Evolutionary conservation across 2,888 invertebrate genomes (phyloP), one percentile per base, ranked within the genome.

Genomic region (Cordilura impudica): DNA sequence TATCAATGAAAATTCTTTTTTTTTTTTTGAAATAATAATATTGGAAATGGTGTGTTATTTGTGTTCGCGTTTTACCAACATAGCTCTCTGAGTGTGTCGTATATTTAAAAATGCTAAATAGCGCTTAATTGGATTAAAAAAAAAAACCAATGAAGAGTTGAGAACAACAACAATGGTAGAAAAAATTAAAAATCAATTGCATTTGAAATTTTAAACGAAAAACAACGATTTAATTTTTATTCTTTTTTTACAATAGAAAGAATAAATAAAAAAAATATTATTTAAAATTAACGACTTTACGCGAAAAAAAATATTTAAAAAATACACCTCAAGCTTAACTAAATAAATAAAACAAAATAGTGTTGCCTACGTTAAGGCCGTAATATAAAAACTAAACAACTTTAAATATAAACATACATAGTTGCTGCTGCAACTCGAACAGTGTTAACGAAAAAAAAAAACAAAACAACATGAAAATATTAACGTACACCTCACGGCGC

Each of bases 401-500:
- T n/a, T n/a, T n/a, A 63, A 16, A 23, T n/a, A 16, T n/a, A 0
- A 54, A 10, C 26, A 58, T 51, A 35, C 19, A 18, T 29, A 16
- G 5, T n/a, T 8, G n/a, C 47, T 47, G 23, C 26, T 56, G 69
- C 31, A 35, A 31, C 45, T 8, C 10, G 0, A 43, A 56, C 43
- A 21, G 21, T 39, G 26, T 49, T 10, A 49, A 45, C 16, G 45
- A 54, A 6, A 14, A 43, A 23, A 7, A 19, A 5, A 58, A 14
- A 19, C n/a, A 8, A 16, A 49, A 3, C 23, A 69, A 12, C 19
- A 85, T 86, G 86, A 85, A 84, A 82, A 83, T 85, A 71, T 83
- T 88, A 84, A 89, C 88, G 84, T 84, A 88, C 67, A 87, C 87
- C 63, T 86, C 88, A 66, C 84, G 88, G 77, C 88, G 88, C 39